Evolutionary conservation across 2,888 invertebrate genomes (phyloP), one percentile per base, ranked within the genome.

Genomic region (Euzetes globulus): DNA sequence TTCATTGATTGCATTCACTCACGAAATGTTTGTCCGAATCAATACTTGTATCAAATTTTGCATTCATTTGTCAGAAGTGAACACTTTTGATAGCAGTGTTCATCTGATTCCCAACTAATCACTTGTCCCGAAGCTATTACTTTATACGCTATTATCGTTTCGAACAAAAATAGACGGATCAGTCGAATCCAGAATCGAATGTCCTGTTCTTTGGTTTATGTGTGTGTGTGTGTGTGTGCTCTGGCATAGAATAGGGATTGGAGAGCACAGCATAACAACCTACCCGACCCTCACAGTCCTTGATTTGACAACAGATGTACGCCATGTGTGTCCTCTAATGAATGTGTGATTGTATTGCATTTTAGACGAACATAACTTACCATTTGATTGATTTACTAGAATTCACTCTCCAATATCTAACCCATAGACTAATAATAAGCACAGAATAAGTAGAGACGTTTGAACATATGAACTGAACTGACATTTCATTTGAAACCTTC

Each of bases 311-410:
- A 68, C 68, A 68, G 68, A 68, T 68, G 68, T 68, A 68, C 68
- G 41, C 68, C 37, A 68, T 68, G 68, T 68, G 68, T 68, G 68
- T 68, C 68, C 68, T 41, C 68, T 68, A 68, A 68, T 68, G 68
- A 68, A 68, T 68, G 68, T 68, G 63, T 33, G 68, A 68, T 68
- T 68, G 68, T 68, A 41, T 68, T 68, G 68, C 68, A 68, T 68
- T 60, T 29, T 27, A 41, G 41, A 41, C 27, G 19, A 68, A 68
- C 68, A 68, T 68, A 68, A 68, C 41, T 68, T 68, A 41, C 68
- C 22, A 60, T 68, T 68, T 68, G 68, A 68, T 68, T 68, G 68
- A 68, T 68, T 68, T 41, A 41, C 68, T 41, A 19, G 33, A 68
- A 41, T 41, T 29, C 3, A 50, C n/a, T 50, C 19, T 63, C 68